Base-by-base conservation (phyloP, 2,113 vertebrate species). In the Balaeniceps rex region DNA sequence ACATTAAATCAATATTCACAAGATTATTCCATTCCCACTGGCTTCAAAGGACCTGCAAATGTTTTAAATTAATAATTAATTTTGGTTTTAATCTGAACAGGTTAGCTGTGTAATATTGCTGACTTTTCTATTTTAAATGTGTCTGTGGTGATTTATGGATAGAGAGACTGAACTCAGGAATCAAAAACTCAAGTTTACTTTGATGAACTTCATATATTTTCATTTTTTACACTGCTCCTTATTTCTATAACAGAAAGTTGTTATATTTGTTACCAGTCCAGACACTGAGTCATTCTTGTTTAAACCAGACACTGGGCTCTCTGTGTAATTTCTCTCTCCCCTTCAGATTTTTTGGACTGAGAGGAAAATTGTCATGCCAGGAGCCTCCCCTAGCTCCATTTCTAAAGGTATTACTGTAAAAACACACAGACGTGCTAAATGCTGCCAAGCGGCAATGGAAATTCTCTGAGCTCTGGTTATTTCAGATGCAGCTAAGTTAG, bases 251-350 rank as follows among this genome's bases (percentile, higher is more conserved):
- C 51, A 71, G 83, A 87, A 96, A 88, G 96, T 92, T 96, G 96
- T 90, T 95, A 31, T 22, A 83, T 93, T 97, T 97, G 94, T 96
- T 94, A 46, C 68, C 76, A 78, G 91, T 86, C 95, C 93, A 96
- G 88, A 94, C 93, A 93, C 64, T 97, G 93, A 96, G 90, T 96
- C 95, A 92, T 94, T 86, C 91, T 44, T 80, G 24, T 87, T 92
- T 74, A 86, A 93, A 79, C 79, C 92, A 95, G 89, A 96, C 95
- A 87, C 79, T 93, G 26, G n/a, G 44, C 68, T 74, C 89, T 95
- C 95, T 96, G 92, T 95, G 95, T 90, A 94, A 93, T 95, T 97
- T 82, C 88, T 88, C 69, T 86, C 76, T 84, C 91, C 70, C 69
- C 76, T 89, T 77, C 87, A 81, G 89, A 94, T 64, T 38, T 91